Evolutionary conservation across 1,140 invertebrate genomes (phyloP).

Genomic region (Pararge aegeria): DNA sequence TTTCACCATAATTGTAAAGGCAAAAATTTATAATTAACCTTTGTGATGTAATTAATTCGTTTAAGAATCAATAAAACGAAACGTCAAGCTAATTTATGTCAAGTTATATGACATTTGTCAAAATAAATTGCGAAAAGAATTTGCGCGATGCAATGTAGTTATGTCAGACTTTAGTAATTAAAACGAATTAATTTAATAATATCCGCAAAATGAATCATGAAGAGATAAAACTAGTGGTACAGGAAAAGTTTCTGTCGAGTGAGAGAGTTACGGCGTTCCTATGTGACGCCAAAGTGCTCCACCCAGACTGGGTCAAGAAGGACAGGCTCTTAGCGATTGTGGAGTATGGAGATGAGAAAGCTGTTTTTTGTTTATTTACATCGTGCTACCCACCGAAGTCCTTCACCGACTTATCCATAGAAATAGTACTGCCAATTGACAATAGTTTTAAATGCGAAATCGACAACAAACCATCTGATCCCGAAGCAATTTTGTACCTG

Average conservation of each 20-base stretch:
- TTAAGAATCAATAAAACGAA: constrained; percentile 6
- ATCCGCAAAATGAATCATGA: constrained; percentile 69
- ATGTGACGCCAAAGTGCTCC: constrained; percentile 68
- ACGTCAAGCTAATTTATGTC: constrained; percentile 11
- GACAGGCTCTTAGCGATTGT: constrained; percentile 74
- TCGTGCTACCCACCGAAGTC: constrained; percentile 81
- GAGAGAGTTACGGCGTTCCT: constrained; percentile 79
- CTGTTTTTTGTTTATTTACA: constrained; percentile 73
- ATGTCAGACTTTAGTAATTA: constrained; percentile 26
- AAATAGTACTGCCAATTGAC: constrained; percentile 88
- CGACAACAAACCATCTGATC: constrained; percentile 75
- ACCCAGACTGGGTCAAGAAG: constrained; percentile 68
- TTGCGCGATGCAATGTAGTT: constrained; percentile 14
- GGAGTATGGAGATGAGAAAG: constrained; percentile 74
- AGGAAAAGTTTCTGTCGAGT: constrained; percentile 83
- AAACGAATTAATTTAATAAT: constrained; percentile 12
- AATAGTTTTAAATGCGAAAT: constrained; percentile 88
- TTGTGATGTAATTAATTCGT: too few relatives aligned
- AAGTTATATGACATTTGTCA: constrained; percentile 15
- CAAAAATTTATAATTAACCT: too few relatives aligned
- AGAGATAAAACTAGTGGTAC: constrained; percentile 75
- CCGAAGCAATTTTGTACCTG: constrained; percentile 72
- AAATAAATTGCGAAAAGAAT: constrained; percentile 24
- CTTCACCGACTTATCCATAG: constrained; percentile 86
- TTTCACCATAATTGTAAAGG: too few relatives aligned